Evolutionary conservation across 2,797 vertebrate genomes (phyloP).

Genomic region (Simalia tracyae): DNA sequence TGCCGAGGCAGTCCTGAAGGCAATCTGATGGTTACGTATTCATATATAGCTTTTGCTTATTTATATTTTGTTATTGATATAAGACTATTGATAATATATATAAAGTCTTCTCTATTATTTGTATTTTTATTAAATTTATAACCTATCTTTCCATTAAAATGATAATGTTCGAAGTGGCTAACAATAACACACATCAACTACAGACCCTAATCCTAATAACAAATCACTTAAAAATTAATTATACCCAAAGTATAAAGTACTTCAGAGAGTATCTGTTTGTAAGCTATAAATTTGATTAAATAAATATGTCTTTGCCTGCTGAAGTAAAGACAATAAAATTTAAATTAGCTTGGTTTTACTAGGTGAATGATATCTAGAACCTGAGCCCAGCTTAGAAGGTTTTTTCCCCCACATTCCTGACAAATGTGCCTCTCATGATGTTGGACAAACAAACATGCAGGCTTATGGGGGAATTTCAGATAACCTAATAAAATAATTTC

Average conservation of each 20-base stretch:
- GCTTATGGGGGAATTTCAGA: neutral
- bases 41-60: neutral
- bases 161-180: neutral
- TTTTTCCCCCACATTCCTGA: neutral
- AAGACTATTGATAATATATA: conserved; percentile 11
- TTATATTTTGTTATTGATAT: neutral
- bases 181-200: neutral
- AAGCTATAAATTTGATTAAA: neutral
- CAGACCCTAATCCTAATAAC: neutral
- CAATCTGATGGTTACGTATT: neutral
- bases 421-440: neutral
- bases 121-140: neutral
- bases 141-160: neutral
- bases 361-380: neutral
- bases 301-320: neutral
- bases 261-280: neutral
- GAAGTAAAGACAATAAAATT: neutral
- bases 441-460: too few relatives aligned
- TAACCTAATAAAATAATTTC: neutral
- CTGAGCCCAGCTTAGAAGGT: neutral
- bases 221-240: neutral
- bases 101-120: conserved; percentile 32
- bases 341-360: neutral
- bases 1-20: neutral
- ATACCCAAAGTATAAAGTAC: neutral